phyloP scores from a whole-genome alignment of 2,888 invertebrate species.

The Pseudeuparius sepicola region DNA sequence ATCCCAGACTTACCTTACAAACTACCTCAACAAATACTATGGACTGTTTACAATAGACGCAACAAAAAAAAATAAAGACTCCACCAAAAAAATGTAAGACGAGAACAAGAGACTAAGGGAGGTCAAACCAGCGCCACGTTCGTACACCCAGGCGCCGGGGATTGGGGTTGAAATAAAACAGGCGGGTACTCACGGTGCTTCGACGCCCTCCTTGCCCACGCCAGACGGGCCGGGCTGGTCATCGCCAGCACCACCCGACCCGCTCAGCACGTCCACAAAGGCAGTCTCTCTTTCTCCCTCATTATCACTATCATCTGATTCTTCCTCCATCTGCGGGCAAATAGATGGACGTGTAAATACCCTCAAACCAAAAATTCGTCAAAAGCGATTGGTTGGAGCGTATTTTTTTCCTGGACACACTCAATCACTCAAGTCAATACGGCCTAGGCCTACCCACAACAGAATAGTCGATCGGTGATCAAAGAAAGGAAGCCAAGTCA shows the following conservation, averaged over 20 bases:
- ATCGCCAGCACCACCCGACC: conserved; percentile 34
- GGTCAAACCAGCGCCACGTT: conserved; percentile 7
- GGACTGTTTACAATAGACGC: conserved; percentile 1
- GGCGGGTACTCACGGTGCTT: conserved; percentile 39
- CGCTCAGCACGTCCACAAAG: conserved; percentile 32
- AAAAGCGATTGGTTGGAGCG: background rate
- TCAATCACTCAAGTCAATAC: no score
- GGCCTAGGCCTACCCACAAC: no score
- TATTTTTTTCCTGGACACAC: no score
- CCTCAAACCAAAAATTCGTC: background rate
- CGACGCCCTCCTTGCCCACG: conserved; percentile 32
- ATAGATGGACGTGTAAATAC: conserved; percentile 1
- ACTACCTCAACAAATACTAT: no score
- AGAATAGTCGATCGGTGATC: no score
- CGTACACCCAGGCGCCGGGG: conserved; percentile 24
- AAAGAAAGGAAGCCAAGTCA: no score
- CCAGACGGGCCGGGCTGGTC: conserved; percentile 40
- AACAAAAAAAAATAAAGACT: conserved; percentile 4
- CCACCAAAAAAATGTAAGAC: no score
- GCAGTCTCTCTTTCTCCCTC: conserved; percentile 31
- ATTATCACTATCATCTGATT: conserved; percentile 32
- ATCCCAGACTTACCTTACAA: no score
- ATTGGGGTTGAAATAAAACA: conserved; percentile 28
- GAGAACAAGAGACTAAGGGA: conserved; percentile 1
- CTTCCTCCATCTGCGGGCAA: conserved; percentile 34